Base-by-base conservation (phyloP, 2,888 invertebrate genomes). In the Aelia acuminata region DNA sequence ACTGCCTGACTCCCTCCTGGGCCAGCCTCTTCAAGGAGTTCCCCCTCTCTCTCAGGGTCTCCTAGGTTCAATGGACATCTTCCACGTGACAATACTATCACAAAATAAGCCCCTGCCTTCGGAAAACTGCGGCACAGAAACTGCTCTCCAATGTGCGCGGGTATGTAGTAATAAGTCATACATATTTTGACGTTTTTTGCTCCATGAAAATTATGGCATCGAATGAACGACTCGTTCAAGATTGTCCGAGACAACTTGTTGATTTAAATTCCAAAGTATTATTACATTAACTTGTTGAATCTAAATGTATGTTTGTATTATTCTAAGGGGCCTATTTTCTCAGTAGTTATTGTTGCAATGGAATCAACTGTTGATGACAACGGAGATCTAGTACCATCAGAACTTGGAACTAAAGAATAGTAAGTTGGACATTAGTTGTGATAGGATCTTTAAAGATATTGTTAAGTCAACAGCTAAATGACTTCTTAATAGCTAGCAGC, bases 341-440 rank as follows among this genome's bases (percentile, higher is more conserved):
- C 11, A 49, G 3, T 50, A 70, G 18, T 35, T 13, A 57, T 48
- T 85, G 3, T 11, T 85, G 22, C 26, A 18, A 85, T 85, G 53
- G 53, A 50, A 22, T 31, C 49, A 22, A 47, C 13, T 50, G 26
- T 50, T 39, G 87, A 87, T 48, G 50, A 90, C 89, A 26, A 49
- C 1, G 94, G 94, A 85, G 96, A 96, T 92, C 92, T 96, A 2
- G 93, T 94, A 89, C 93, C 95, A 0, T 96, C 96, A 0, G 96
- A 96, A 91, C 92, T 97, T 31, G 97, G 97, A 5, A 96, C 96
- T 0, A 94, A 94, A 90, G 94, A 95, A 22, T 97, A 96, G 93
- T 93, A 91, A 92, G 93, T 87, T 49, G 4, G 26, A 26, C 3
- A 57, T 57, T 26, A 15, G n/a, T 57, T 1, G 15, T 26, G 3